Conservation (phyloP, 2,113 vertebrate species). For the Halichoeres trimaculatus region DNA sequence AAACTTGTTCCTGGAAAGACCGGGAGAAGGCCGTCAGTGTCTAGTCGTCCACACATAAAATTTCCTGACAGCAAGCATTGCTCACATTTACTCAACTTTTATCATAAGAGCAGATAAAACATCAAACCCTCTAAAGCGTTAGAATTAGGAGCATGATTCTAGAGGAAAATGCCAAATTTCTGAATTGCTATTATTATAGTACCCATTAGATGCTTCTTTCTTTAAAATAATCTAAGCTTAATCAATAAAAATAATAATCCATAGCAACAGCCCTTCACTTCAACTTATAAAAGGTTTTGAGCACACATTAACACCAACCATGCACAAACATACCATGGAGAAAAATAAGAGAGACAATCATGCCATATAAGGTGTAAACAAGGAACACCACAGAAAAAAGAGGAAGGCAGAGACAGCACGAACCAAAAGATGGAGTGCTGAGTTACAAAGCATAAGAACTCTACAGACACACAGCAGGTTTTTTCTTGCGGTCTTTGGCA, state of each 20-base stretch:
- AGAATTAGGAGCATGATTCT: no score
- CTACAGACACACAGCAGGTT: slow-evolving; percentile 91
- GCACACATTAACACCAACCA: not conserved
- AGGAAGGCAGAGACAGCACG: slow-evolving; percentile 70
- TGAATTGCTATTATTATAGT: no score
- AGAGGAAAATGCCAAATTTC: no score
- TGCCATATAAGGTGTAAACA: not conserved
- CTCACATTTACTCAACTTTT: not conserved
- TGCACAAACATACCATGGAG: not conserved
- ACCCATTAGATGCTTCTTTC: no score
- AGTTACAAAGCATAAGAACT: slow-evolving; percentile 64
- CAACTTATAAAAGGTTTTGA: not conserved
- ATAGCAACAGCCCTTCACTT: not conserved
- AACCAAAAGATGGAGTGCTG: slow-evolving; percentile 79
- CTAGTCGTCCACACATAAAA: not conserved
- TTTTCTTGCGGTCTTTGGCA: slow-evolving; percentile 93
- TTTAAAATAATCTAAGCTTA: no score
- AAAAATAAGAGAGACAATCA: slow-evolving; percentile 16
- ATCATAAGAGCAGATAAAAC: no score
- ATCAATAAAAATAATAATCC: not conserved
- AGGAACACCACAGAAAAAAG: slow-evolving; percentile 16
- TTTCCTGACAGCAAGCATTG: not conserved
- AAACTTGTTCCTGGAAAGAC: slow-evolving; percentile 94
- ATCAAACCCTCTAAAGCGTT: no score
- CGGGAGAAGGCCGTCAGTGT: slow-evolving; percentile 11